A percentile compares a stretch with the other conserved stretches of the same genome.
Evolutionary conservation across 2,113 vertebrate species (phyloP).

Genomic region (Hippocampus comes): DNA sequence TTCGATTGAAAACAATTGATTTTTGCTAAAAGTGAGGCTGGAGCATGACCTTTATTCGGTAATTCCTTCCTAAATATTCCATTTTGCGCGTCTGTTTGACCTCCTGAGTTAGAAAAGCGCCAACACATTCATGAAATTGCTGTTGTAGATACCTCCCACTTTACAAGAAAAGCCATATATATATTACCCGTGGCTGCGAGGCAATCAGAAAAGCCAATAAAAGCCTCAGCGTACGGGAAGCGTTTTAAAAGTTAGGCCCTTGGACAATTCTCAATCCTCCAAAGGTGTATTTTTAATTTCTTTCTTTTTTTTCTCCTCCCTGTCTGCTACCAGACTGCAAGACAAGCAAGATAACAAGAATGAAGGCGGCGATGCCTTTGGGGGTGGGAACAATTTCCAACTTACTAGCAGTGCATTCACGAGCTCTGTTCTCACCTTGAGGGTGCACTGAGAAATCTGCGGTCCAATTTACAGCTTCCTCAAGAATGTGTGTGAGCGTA

Average conservation of each 20-base stretch:
- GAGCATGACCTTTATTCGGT: slow-evolving; percentile 37
- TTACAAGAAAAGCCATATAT: slow-evolving; percentile 18
- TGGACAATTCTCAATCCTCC: slow-evolving; percentile 29
- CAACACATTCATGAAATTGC: slow-evolving; percentile 12
- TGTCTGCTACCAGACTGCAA: slow-evolving; percentile 14
- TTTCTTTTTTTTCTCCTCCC: slow-evolving; percentile 10
- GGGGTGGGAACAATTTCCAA: slow-evolving; percentile 46
- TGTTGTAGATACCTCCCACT: slow-evolving; percentile 25
- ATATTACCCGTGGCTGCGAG: slow-evolving; percentile 23
- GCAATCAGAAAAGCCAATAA: slow-evolving; percentile 42
- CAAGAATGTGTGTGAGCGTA: slow-evolving; percentile 36
- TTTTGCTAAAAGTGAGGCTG: slow-evolving; percentile 20
- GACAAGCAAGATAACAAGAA: slow-evolving; percentile 52
- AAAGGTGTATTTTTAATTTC: slow-evolving; percentile 21
- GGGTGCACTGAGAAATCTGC: slow-evolving; percentile 47
- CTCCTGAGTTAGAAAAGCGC: slow-evolving; percentile 12
- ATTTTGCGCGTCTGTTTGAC: slow-evolving; percentile 40
- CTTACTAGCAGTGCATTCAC: slow-evolving; percentile 42
- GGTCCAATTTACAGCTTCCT: slow-evolving; percentile 47
- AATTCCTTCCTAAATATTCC: slow-evolving; percentile 40
- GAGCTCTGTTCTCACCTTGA: slow-evolving; percentile 33
- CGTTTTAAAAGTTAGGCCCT: slow-evolving; percentile 30
- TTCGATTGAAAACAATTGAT: slow-evolving; percentile 25
- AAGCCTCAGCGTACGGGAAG: slow-evolving; percentile 23
- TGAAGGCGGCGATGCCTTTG: slow-evolving; percentile 36